A percentile compares a stretch with the other conserved stretches of the same genome.
Conservation (phyloP, 2,797 vertebrate species). For the Sebastes alutus region DNA sequence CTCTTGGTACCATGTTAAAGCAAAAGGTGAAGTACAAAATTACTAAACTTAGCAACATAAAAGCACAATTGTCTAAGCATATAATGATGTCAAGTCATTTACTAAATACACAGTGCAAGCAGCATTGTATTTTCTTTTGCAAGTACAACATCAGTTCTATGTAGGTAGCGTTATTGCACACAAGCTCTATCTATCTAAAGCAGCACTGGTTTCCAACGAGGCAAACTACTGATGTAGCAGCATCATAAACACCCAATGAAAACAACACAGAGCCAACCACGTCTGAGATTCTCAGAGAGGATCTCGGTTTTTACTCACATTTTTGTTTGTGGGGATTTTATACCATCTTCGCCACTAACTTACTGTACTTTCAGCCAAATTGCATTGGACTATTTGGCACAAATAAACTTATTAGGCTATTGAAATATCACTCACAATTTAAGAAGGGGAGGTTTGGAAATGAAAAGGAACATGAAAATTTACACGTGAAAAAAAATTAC, state of each 20-base stretch:
- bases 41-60: slow-evolving; percentile 52
- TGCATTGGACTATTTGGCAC: slow-evolving; percentile 22
- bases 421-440: slow-evolving; percentile 1
- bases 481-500: slow-evolving; percentile 4
- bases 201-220: slow-evolving; percentile 67
- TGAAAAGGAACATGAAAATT: slow-evolving; percentile 2
- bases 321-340: slow-evolving; percentile 3
- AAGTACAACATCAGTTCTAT: slow-evolving; percentile 65
- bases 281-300: slow-evolving; percentile 2
- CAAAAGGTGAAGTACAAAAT: slow-evolving; percentile 54
- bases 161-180: slow-evolving; percentile 67
- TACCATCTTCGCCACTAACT: background rate
- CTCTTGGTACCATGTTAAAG: slow-evolving; percentile 45
- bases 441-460: background rate
- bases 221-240: slow-evolving; percentile 65
- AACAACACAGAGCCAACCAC: slow-evolving; percentile 53
- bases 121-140: slow-evolving; percentile 69
- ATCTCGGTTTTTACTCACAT: slow-evolving; percentile 8
- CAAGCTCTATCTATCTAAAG: slow-evolving; percentile 73
- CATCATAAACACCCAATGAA: slow-evolving; percentile 61
- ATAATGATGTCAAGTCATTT: slow-evolving; percentile 45
- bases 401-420: background rate
- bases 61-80: slow-evolving; percentile 46
- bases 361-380: background rate
- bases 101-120: slow-evolving; percentile 66